A percentile compares a stretch with the other conserved stretches of the same genome.
Conservation (phyloP, 2,113 vertebrate species). For the Tragelaphus buxtoni region DNA sequence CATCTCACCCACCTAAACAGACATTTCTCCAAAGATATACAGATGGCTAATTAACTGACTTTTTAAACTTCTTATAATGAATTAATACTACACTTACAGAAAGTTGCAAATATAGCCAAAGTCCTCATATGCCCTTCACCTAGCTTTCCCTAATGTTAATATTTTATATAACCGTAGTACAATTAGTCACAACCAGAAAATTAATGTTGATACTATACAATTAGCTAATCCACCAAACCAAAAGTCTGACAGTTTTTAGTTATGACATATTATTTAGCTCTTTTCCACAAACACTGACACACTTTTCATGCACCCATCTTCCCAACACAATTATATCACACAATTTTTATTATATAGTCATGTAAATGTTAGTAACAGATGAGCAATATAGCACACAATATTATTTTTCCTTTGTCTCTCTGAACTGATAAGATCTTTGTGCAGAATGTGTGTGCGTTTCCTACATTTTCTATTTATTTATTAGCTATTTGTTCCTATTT, state of each 20-base stretch:
- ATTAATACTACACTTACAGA: background rate
- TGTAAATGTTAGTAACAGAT: background rate
- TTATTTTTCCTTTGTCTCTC: background rate
- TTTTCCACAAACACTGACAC: background rate
- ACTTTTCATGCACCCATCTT: background rate
- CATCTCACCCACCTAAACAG: background rate
- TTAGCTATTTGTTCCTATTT: background rate
- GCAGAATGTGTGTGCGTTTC: background rate
- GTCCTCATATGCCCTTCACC: background rate
- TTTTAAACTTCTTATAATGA: background rate
- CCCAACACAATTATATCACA: background rate
- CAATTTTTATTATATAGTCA: background rate
- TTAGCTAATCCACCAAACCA: background rate
- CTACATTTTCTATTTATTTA: background rate
- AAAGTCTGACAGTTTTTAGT: background rate
- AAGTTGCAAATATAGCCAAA: background rate
- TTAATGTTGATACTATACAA: background rate
- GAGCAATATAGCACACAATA: background rate
- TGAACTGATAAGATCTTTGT: background rate
- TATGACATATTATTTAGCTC: background rate
- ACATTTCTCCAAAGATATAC: background rate
- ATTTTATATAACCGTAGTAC: background rate
- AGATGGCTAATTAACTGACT: background rate
- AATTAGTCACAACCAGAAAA: background rate
- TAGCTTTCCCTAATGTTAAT: background rate